Evolutionary conservation across 2,888 invertebrate species (phyloP).

Genomic region (Crematogaster levior): DNA sequence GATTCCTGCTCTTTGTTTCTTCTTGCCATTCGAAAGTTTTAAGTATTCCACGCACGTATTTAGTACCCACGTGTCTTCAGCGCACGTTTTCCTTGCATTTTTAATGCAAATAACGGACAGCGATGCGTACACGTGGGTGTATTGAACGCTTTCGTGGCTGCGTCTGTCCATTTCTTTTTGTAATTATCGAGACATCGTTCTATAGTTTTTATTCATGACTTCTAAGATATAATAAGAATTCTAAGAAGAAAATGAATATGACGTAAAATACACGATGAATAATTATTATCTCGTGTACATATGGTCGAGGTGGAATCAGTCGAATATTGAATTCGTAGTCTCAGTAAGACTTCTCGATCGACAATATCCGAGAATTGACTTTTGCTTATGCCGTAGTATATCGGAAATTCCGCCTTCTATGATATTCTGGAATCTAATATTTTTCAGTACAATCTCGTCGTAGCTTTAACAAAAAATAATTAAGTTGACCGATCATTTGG

Average conservation of each 20-base stretch:
- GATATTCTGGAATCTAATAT: neutral
- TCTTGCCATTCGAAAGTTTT: neutral
- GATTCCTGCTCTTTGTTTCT: constrained; percentile 7
- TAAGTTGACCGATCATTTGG: neutral
- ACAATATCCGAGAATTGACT: neutral
- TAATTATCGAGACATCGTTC: constrained; percentile 13
- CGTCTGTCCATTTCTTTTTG: neutral
- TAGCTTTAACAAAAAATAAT: neutral
- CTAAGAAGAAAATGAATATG: neutral
- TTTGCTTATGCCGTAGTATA: neutral
- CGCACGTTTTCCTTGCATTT: constrained; percentile 19
- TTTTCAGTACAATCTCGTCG: neutral
- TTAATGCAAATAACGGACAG: constrained; percentile 32
- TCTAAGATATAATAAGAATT: constrained; percentile 23
- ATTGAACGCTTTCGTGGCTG: neutral
- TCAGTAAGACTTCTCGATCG: neutral
- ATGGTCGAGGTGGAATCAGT: neutral
- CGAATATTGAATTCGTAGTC: neutral
- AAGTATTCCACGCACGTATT: constrained; percentile 30
- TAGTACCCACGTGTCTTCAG: neutral
- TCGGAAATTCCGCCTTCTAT: neutral
- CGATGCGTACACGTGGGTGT: neutral
- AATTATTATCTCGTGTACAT: constrained; percentile 3
- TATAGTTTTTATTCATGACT: constrained; percentile 14
- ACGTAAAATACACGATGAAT: neutral